A percentile compares a stretch with the other conserved stretches of the same genome.
Evolutionary conservation across 2,888 invertebrate genomes (phyloP).

Genomic region (Drosophila koepferae): DNA sequence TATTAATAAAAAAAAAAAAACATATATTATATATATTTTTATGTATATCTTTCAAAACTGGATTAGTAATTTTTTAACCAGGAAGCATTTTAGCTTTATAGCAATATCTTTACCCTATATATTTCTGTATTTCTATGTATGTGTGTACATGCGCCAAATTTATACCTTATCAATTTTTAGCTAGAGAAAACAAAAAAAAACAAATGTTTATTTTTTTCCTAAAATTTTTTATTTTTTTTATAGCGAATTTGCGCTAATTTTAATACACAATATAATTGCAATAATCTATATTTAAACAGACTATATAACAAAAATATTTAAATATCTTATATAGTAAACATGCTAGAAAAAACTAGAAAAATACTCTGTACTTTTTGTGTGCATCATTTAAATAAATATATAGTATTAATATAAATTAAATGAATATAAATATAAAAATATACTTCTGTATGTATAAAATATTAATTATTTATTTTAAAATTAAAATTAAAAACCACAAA

Average conservation of each 20-base stretch:
- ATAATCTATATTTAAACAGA: background rate
- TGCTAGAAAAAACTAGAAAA: no score
- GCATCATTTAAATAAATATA: no score
- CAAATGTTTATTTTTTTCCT: slow-evolving; percentile 14
- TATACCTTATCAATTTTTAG: slow-evolving; percentile 15
- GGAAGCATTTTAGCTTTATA: slow-evolving; percentile 2
- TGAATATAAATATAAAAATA: no score
- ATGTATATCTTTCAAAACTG: background rate
- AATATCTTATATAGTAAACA: no score
- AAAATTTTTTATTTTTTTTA: background rate
- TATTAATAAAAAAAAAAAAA: slow-evolving; percentile 1
- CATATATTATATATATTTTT: no score
- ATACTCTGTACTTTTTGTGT: no score
- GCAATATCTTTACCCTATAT: slow-evolving; percentile 1
- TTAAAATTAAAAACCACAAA: no score
- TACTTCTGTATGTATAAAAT: no score
- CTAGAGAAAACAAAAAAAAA: slow-evolving; percentile 3
- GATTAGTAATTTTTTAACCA: slow-evolving; percentile 4
- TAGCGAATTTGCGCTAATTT: background rate
- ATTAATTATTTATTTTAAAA: no score
- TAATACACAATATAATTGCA: background rate
- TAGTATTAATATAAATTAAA: no score
- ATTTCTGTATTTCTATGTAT: background rate
- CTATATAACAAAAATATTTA: background rate
- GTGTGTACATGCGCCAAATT: slow-evolving; percentile 6